Evolutionary conservation across 2,113 vertebrate genomes (phyloP).

Genomic region (Cheilinus undulatus): DNA sequence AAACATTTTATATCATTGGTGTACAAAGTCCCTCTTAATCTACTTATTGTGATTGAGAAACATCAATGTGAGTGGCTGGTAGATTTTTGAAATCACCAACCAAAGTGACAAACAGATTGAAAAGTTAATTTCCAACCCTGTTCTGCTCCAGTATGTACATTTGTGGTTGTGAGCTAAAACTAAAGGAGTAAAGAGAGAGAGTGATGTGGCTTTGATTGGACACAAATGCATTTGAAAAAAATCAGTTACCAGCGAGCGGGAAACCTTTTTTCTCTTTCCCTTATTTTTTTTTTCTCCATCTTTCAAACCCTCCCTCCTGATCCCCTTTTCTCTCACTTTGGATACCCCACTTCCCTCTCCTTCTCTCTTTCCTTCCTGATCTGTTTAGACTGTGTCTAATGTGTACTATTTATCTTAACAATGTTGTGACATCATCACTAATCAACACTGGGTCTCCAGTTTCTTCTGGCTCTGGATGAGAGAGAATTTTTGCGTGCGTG

Average conservation of each 20-base stretch:
- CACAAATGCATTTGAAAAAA: constrained; percentile 5
- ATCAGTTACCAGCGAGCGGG: constrained; percentile 2
- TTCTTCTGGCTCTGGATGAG: constrained; percentile 53
- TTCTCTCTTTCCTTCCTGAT: constrained; percentile 4
- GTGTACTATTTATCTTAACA: constrained; percentile 53
- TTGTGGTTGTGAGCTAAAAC: too few relatives aligned
- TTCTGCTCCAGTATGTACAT: too few relatives aligned
- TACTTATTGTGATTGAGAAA: too few relatives aligned
- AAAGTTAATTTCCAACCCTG: too few relatives aligned
- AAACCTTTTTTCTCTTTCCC: not conserved
- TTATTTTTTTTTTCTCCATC: not conserved
- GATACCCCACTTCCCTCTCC: not conserved
- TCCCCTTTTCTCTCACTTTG: not conserved
- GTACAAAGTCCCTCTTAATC: too few relatives aligned
- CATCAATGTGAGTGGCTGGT: too few relatives aligned
- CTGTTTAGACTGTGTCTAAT: constrained; percentile 65
- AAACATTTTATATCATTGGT: too few relatives aligned
- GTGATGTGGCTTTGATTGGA: too few relatives aligned
- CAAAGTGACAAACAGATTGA: too few relatives aligned
- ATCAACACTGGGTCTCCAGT: constrained; percentile 51
- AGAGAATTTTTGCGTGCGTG: not conserved
- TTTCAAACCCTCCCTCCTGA: not conserved
- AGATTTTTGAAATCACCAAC: too few relatives aligned
- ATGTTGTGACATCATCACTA: constrained; percentile 61
- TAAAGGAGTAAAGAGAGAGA: too few relatives aligned